Evolutionary conservation across 2,113 vertebrate species (phyloP).

Genomic region (Boulengerochromis microlepis): DNA sequence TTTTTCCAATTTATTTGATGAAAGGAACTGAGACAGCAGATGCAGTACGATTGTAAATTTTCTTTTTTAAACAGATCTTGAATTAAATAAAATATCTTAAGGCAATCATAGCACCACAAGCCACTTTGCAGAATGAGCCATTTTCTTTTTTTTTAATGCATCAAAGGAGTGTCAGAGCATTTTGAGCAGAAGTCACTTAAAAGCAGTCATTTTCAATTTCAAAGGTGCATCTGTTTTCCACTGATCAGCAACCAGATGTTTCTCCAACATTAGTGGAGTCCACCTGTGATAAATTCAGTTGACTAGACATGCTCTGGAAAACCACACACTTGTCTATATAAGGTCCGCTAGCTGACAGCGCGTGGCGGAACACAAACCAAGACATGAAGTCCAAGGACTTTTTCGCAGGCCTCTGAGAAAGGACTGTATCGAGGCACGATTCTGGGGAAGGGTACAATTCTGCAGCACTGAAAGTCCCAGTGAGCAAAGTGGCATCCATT

Average conservation of each 20-base stretch:
- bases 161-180: not conserved
- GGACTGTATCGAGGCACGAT: not conserved
- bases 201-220: not conserved
- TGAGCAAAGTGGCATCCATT: not conserved
- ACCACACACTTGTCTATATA: not conserved
- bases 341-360: not conserved
- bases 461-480: not conserved
- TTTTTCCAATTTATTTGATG: not conserved
- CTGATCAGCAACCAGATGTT: not conserved
- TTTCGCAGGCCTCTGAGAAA: not conserved
- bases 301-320: not conserved
- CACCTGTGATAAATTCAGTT: not conserved
- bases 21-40: not conserved
- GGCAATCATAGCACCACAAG: not conserved
- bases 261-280: not conserved
- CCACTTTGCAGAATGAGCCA: not conserved
- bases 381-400: not conserved
- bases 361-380: accelerated
- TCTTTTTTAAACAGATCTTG: not conserved
- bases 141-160: not conserved
- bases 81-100: not conserved
- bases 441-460: not conserved
- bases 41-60: accelerated
- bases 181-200: not conserved
- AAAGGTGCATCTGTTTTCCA: not conserved